phyloP scores from a whole-genome alignment of 2,797 vertebrate genomes.

The Acanthis flammea region DNA sequence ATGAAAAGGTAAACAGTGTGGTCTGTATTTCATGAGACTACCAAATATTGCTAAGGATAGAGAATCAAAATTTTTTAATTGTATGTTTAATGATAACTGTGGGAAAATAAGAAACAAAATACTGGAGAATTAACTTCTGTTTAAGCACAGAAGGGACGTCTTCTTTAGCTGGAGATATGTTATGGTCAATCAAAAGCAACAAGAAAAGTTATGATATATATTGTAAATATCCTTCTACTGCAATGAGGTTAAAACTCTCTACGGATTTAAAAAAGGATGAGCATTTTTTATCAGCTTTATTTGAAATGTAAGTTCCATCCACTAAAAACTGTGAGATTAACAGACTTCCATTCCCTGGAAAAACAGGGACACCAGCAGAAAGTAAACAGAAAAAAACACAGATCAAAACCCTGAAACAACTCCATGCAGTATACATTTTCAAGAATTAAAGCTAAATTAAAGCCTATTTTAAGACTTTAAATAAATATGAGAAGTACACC shows the following conservation, averaged over 20 bases:
- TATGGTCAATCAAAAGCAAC: background rate
- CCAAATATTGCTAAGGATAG: background rate
- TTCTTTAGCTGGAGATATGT: background rate
- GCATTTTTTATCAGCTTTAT: background rate
- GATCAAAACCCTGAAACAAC: background rate
- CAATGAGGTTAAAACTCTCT: background rate
- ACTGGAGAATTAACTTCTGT: background rate
- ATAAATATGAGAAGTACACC: background rate
- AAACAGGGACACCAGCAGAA: background rate
- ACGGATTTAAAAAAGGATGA: background rate
- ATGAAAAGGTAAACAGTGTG: conserved; percentile 43
- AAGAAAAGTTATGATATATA: background rate
- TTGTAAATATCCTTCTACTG: background rate
- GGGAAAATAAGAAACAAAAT: background rate
- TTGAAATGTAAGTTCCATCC: background rate
- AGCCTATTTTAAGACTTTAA: background rate
- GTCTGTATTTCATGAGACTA: conserved; percentile 9
- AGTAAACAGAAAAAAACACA: background rate
- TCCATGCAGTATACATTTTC: background rate
- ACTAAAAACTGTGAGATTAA: background rate
- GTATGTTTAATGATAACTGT: background rate
- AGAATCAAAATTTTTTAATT: background rate
- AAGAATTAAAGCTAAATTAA: background rate
- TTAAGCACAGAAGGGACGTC: background rate
- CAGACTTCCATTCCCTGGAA: background rate